phyloP scores from a whole-genome alignment of 2,888 invertebrate genomes.

The Actias luna region DNA sequence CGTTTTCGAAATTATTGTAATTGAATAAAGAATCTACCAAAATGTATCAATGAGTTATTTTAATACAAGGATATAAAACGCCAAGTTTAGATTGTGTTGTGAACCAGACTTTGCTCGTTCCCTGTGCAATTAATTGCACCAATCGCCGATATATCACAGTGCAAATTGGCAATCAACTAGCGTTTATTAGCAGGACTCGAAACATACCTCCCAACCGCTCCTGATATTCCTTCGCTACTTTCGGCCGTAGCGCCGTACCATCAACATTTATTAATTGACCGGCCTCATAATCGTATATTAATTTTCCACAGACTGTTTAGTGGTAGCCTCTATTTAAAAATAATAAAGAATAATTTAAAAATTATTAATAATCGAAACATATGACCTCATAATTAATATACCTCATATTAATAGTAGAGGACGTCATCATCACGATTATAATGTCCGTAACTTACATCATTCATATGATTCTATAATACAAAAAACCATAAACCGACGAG shows the following conservation, averaged over 20 bases:
- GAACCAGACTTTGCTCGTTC: background rate
- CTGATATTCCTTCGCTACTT: conserved; percentile 13
- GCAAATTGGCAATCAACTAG: conserved; percentile 69
- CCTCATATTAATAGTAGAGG: conserved; percentile 59
- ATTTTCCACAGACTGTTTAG: conserved; percentile 60
- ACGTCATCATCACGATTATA: conserved; percentile 69
- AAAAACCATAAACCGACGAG: conserved; percentile 58
- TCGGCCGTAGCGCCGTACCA: conserved; percentile 46
- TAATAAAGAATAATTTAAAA: conserved; percentile 59
- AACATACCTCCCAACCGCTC: conserved; percentile 34
- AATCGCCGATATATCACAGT: conserved; percentile 58
- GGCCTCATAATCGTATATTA: conserved; percentile 69
- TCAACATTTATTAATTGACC: too few relatives aligned
- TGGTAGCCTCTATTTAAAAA: conserved; percentile 57
- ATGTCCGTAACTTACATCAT: conserved; percentile 70
- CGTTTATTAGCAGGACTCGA: conserved; percentile 55
- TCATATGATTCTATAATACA: conserved; percentile 59
- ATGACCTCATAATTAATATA: conserved; percentile 70
- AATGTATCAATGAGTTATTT: background rate
- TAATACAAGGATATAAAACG: background rate
- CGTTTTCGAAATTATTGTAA: background rate
- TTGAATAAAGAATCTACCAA: background rate
- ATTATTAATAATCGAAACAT: conserved; percentile 55
- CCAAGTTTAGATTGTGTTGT: background rate
- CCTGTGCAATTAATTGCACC: conserved; percentile 50